A percentile compares a stretch with the other conserved stretches of the same genome.
These are phyloP conservation scores for Percina caprodes DNA, from an alignment of 2,113 vertebrate species.

Conservation along the genomic window DNA sequence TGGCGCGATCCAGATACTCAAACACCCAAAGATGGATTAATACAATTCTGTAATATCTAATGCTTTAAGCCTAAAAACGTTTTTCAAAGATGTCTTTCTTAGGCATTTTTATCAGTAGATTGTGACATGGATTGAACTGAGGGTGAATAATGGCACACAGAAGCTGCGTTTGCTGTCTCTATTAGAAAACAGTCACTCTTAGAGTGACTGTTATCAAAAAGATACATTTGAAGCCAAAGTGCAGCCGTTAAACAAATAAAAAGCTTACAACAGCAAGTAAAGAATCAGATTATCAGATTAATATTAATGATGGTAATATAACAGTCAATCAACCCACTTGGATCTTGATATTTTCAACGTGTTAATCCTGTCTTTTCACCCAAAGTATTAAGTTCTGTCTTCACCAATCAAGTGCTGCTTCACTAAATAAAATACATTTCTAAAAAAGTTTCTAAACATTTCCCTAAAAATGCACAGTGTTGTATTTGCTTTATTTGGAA, in stretches of 20 bases:
- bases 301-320: not conserved
- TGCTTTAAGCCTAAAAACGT: not conserved
- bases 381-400: too few relatives aligned
- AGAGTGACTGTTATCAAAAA: not conserved
- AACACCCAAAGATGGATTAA: not conserved
- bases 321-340: not conserved
- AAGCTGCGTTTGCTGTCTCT: not conserved
- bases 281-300: not conserved
- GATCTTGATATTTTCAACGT: not conserved
- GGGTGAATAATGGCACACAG: not conserved
- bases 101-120: not conserved
- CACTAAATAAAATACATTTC: too few relatives aligned
- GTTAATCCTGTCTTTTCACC: too few relatives aligned
- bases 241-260: not conserved
- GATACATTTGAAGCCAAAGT: not conserved
- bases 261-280: not conserved
- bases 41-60: not conserved
- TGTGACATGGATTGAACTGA: not conserved
- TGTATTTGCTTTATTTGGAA: not conserved
- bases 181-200: too few relatives aligned
- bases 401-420: too few relatives aligned
- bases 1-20: not conserved
- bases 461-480: too few relatives aligned
- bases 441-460: too few relatives aligned
- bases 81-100: slow-evolving; percentile 4